Evolutionary conservation across 1,140 invertebrate species (phyloP).

Genomic region (Pollicipes pollicipes): DNA sequence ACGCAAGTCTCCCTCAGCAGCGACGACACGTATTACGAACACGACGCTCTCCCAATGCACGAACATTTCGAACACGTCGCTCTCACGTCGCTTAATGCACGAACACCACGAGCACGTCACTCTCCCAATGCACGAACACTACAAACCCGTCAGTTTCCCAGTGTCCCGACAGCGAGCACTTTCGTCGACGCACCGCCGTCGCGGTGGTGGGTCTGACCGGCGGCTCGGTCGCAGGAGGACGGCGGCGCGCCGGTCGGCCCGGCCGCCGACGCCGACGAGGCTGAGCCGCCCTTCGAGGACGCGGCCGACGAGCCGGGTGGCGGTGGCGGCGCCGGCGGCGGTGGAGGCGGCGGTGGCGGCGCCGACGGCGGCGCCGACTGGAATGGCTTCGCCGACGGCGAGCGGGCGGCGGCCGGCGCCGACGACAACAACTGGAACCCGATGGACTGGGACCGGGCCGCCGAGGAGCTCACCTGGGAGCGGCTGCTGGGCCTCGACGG

Average conservation of each 20-base stretch:
- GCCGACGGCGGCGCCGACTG: conserved; percentile 94
- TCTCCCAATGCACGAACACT: no score
- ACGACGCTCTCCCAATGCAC: no score
- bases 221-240: neutral
- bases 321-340: conserved; percentile 94
- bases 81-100: no score
- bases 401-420: conserved; percentile 35
- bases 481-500: conserved; percentile 87
- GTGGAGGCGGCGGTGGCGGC: conserved; percentile 71
- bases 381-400: conserved; percentile 38
- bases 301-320: conserved; percentile 49
- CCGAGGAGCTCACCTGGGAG: conserved; percentile 96
- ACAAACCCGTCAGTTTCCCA: no score
- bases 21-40: no score
- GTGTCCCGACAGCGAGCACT: no score
- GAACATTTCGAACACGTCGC: no score
- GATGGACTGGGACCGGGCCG: conserved; percentile 82
- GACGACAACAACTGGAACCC: conserved; percentile 90
- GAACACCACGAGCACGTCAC: no score
- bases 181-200: no score
- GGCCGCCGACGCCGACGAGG: neutral
- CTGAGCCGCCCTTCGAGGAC: neutral
- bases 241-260: neutral
- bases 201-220: no score
- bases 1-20: no score